Base-by-base conservation (phyloP, 2,888 invertebrate species). In the Lasioglossum leucozonium region DNA sequence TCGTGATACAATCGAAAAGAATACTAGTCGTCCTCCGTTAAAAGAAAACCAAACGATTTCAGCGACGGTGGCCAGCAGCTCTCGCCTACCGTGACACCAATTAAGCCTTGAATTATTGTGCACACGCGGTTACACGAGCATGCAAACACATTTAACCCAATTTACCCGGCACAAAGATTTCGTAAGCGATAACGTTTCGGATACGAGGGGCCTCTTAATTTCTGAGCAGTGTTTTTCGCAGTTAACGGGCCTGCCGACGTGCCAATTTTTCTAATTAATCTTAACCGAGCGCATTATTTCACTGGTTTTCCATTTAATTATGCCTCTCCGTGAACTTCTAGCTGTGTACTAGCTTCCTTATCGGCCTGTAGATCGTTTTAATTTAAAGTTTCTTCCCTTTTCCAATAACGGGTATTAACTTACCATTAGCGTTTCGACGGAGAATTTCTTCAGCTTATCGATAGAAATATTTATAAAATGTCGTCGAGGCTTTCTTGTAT, bases 91-190 rank as follows among this genome's bases (percentile, higher is more conserved):
- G 84, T 74, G 85, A 80, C 84, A 85, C 84, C 85, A 80, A 85
- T 85, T 84, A 84, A 85, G 84, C 80, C 85, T 67, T 77, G 77
- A 85, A 84, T 80, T 85, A 84, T 85, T 77, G 80, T 77, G 73
- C 77, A 84, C 77, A 77, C 80, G 77, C 80, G 77, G 84, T 75
- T 44, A 84, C 85, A 58, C 78, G 85, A 79, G 76, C 84, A 74
- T 85, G 84, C 85, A 77, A 84, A 85, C 79, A 74, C 79, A 80
- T 77, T 72, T 85, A 85, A 85, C 85, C 85, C 73, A 85, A 85
- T 85, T 85, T 84, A 67, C 72, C 18, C 47, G 72, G 67, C 4
- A 72, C 80, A 72, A 77, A 84, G 84, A 85, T 85, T 84, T 80
- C 74, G 76, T 74, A 80, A 74, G 65, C 84, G 85, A 85, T 84